phyloP scores from a whole-genome alignment of 2,888 invertebrate species.

The Amphipoea lucens region DNA sequence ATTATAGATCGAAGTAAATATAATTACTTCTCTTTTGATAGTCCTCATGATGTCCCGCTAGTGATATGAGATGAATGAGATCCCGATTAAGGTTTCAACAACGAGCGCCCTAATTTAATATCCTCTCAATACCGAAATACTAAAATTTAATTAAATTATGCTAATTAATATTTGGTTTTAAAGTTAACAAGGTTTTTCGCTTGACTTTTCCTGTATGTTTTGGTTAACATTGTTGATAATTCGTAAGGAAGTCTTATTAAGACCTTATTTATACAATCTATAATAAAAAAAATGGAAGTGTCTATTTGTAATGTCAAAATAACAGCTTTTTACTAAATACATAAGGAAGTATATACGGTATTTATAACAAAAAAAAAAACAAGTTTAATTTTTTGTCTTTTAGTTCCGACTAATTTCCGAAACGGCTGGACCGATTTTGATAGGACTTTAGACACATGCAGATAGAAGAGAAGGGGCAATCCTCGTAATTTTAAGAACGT shows the following conservation, averaged over 20 bases:
- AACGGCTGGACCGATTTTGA: too few relatives aligned
- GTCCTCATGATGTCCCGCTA: constrained; percentile 45
- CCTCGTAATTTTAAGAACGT: too few relatives aligned
- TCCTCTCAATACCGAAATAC: constrained; percentile 47
- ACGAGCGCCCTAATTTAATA: constrained; percentile 56
- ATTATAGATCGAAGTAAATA: constrained; percentile 50
- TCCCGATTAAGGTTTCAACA: constrained; percentile 50
- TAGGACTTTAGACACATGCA: too few relatives aligned
- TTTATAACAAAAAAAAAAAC: too few relatives aligned
- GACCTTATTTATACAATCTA: background rate
- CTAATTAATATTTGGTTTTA: constrained; percentile 53
- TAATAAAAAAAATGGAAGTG: too few relatives aligned
- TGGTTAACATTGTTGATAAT: background rate
- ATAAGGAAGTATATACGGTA: too few relatives aligned
- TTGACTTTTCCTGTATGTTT: background rate
- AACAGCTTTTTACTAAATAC: too few relatives aligned
- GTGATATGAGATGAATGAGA: constrained; percentile 59
- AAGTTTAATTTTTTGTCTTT: too few relatives aligned
- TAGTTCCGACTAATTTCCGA: too few relatives aligned
- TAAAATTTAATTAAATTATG: constrained; percentile 53
- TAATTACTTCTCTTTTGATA: constrained; percentile 46
- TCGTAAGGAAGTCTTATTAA: background rate
- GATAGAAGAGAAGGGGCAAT: too few relatives aligned
- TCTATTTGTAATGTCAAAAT: too few relatives aligned
- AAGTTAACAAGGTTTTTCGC: constrained; percentile 15